These are phyloP conservation scores for Myrmecophaga tridactyla DNA, from an alignment of 2,113 vertebrate genomes.

Conservation along the genomic window DNA sequence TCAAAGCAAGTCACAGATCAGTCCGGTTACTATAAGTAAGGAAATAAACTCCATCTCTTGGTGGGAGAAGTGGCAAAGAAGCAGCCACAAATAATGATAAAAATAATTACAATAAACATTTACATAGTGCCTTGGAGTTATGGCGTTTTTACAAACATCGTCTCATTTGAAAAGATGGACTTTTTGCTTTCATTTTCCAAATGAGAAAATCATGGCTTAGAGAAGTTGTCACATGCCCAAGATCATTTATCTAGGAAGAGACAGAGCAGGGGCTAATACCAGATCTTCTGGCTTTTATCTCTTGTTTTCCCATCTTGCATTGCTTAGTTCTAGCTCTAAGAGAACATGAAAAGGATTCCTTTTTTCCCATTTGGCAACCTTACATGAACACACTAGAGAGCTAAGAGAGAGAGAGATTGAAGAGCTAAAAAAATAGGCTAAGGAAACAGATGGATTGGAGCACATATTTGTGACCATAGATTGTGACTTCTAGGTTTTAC, in stretches of 20 bases:
- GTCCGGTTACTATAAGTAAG: background rate
- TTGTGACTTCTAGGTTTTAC: background rate
- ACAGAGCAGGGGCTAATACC: background rate
- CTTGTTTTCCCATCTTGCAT: background rate
- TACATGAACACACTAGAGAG: background rate
- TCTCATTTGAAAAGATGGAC: background rate
- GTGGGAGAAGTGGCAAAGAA: background rate
- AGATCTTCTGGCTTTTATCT: background rate
- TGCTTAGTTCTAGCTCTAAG: background rate
- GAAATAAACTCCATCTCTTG: background rate
- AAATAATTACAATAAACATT: background rate
- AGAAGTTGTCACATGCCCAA: background rate
- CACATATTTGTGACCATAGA: background rate
- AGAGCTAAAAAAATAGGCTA: background rate
- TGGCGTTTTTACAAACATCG: background rate
- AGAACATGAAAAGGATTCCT: background rate
- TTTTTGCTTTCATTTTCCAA: background rate
- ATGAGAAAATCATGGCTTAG: background rate
- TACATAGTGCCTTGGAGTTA: background rate
- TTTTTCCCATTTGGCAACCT: background rate
- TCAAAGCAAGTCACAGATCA: background rate
- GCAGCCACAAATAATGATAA: background rate
- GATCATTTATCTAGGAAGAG: background rate
- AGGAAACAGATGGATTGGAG: background rate
- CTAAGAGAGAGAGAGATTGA: background rate